A percentile compares a stretch with the other conserved stretches of the same genome.
phyloP scores from a whole-genome alignment of 2,888 invertebrate genomes.

The Epinotia bilunana region DNA sequence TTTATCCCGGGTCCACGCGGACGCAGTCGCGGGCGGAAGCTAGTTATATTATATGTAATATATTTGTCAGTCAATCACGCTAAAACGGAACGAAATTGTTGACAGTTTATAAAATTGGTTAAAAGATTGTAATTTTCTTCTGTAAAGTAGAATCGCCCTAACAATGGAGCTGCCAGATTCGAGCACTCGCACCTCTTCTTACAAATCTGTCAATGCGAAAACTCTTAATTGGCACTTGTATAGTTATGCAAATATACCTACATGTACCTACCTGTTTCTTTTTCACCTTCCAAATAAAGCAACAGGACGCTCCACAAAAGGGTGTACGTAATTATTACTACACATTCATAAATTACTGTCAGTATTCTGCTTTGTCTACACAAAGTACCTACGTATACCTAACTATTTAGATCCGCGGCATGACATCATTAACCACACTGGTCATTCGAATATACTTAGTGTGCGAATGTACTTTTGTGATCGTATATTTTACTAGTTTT shows the following conservation, averaged over 20 bases:
- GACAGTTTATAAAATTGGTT: too few species aligned
- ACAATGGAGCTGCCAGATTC: too few species aligned
- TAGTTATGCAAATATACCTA: background rate
- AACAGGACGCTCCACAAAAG: background rate
- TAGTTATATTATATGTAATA: too few species aligned
- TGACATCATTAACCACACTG: slow-evolving; percentile 9
- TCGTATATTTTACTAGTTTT: too few species aligned
- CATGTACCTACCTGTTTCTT: background rate
- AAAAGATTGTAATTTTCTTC: too few species aligned
- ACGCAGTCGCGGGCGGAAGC: too few species aligned
- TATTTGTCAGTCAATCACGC: too few species aligned
- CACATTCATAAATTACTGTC: background rate
- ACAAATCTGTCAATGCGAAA: background rate
- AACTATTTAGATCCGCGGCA: background rate
- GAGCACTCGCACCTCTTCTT: too few species aligned
- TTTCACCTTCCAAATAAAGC: background rate
- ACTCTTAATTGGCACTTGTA: background rate
- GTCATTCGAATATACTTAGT: background rate
- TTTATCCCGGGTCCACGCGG: too few species aligned
- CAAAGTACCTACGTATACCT: background rate
- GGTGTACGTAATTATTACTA: slow-evolving; percentile 1
- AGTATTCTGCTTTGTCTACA: background rate
- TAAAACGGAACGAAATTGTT: too few species aligned
- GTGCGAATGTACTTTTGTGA: too few species aligned
- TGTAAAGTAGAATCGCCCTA: too few species aligned